Conservation (phyloP, 2,888 invertebrate genomes). For the Acleris emargana region DNA sequence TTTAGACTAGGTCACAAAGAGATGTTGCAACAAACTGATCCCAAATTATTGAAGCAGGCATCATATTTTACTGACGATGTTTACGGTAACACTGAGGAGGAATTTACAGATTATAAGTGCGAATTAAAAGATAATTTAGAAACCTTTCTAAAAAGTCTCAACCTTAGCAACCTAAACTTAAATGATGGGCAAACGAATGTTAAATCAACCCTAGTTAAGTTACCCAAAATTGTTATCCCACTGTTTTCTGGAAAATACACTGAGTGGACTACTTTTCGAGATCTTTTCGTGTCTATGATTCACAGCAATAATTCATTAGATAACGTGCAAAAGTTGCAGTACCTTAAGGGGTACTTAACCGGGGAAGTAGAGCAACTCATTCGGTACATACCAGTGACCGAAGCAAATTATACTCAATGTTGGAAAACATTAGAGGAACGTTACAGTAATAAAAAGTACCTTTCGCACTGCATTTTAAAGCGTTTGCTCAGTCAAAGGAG, state of each 20-base stretch:
- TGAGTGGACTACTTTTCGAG: conserved; percentile 7
- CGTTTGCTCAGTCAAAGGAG: too few species aligned
- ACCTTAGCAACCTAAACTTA: too few species aligned
- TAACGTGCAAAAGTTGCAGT: neutral
- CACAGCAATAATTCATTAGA: conserved; percentile 2
- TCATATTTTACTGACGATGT: neutral
- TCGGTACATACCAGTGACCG: conserved; percentile 14
- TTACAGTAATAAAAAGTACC: too few species aligned
- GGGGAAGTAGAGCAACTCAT: neutral
- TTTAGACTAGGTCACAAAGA: conserved; percentile 22
- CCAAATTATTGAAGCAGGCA: conserved; percentile 10
- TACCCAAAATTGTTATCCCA: conserved; percentile 5
- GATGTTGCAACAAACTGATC: too few species aligned
- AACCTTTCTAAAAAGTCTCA: too few species aligned
- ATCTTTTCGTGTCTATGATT: too few species aligned
- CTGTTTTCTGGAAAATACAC: conserved; percentile 9
- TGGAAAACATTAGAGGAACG: conserved; percentile 24
- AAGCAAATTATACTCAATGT: conserved; percentile 20
- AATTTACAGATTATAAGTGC: conserved; percentile 4
- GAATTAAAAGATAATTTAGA: neutral
- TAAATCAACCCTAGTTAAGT: neutral
- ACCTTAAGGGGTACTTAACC: neutral
- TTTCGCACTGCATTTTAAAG: too few species aligned
- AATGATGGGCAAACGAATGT: too few species aligned
- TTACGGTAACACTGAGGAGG: conserved; percentile 1